phyloP scores from a whole-genome alignment of 2,113 vertebrate genomes.

The Octodon degus region DNA sequence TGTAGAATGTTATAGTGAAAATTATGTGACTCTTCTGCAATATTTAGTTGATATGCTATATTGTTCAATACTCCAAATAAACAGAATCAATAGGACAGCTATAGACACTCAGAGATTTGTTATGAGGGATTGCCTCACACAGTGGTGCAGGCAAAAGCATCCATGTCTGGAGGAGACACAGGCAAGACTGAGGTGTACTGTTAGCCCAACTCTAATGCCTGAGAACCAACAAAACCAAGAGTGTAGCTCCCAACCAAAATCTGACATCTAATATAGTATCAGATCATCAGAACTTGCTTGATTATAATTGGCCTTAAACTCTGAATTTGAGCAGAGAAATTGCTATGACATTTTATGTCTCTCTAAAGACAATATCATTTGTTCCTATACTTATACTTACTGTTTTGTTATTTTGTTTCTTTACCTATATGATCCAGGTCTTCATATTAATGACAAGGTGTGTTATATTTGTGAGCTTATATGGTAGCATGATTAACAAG shows the following conservation, averaged over 20 bases:
- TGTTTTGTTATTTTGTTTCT: not conserved
- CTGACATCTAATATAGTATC: not conserved
- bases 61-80: not conserved
- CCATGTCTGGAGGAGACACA: not conserved
- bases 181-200: not conserved
- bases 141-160: not conserved
- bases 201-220: not conserved
- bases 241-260: not conserved
- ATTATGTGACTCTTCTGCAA: not conserved
- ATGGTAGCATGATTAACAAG: not conserved
- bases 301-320: not conserved
- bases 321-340: not conserved
- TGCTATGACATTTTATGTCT: not conserved
- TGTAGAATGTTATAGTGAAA: not conserved
- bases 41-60: not conserved
- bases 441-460: not conserved
- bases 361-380: not conserved
- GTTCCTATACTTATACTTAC: not conserved
- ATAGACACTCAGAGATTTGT: not conserved
- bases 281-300: not conserved
- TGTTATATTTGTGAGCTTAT: no score
- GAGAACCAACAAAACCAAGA: not conserved
- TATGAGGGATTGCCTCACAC: not conserved
- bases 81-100: not conserved
- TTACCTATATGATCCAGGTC: not conserved